Base-by-base conservation (phyloP, 2,888 invertebrate genomes). In the Chymomyza fuscimana region DNA sequence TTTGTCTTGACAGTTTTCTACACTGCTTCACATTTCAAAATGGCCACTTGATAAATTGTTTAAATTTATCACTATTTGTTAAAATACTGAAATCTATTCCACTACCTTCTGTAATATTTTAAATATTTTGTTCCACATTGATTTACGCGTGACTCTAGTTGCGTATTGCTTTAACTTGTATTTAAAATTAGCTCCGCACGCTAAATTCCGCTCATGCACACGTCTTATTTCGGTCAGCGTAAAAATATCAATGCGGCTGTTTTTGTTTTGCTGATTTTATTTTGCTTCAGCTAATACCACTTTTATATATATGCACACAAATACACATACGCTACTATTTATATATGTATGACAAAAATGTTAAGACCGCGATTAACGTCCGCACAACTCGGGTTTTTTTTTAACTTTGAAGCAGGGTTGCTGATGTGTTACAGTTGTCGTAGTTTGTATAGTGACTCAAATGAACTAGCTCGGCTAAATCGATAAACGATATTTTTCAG, bases 161-260 rank as follows among this genome's bases (percentile, higher is more conserved):
- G 79, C 77, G 77, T 72, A 70, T 67, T 65, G 62, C 60, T 76
- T 56, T 61, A 69, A 54, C 40, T 72, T 65, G 29, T 46, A 71
- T 36, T 65, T 63, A 62, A 65, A 54, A 4, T 76, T 50, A 72
- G 65, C 16, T 72, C 36, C 59, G 77, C 61, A 61, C 22, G 22
- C 12, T n/a, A 19, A 19, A 54, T 54, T 54, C 54, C 54, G 54
- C 22, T 19, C 40, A 46, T 22, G 61, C 50, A 59, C 63, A 77
- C 72, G 70, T 77, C 74, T 79, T 52, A 25, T 59, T 59, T 70
- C 40, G 54, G 77, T 74, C 59, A 72, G 74, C 72, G 72, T 69
- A 62, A 70, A 79, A 74, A 67, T 67, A 69, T 7, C 69, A 79
- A 75, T 79, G 54, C 72, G 36, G 19, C 0, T 63, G 12, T 52